Evolutionary conservation across 2,888 invertebrate genomes (phyloP).

Genomic region (Muscina levida): DNA sequence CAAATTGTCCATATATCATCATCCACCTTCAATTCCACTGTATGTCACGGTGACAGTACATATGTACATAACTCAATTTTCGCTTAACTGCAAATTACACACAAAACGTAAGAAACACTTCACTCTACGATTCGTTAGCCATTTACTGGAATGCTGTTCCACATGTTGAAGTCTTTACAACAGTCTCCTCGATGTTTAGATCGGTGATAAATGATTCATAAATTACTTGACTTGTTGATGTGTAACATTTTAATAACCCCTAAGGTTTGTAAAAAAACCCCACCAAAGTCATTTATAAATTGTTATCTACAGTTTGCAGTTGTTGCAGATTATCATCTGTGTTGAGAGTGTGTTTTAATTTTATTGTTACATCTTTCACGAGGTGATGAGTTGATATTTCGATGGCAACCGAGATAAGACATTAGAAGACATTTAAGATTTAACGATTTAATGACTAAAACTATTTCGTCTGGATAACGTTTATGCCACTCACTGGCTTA

Average conservation of each 20-base stretch:
- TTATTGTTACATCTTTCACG: conserved; percentile 3
- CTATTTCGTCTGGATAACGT: too few relatives aligned
- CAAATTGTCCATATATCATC: too few relatives aligned
- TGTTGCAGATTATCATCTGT: background rate
- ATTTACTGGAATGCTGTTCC: background rate
- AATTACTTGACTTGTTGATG: background rate
- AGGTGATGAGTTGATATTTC: conserved; percentile 5
- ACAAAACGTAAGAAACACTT: conserved; percentile 28
- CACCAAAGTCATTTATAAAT: conserved; percentile 2
- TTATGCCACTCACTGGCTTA: too few relatives aligned
- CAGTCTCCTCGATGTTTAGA: background rate
- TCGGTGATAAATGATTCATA: conserved; percentile 33
- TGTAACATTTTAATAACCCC: conserved; percentile 36
- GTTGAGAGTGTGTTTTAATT: background rate
- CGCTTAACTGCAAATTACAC: background rate
- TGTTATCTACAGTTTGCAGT: conserved; percentile 17
- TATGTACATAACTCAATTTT: too few relatives aligned
- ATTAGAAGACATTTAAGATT: background rate
- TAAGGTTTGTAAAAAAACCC: background rate
- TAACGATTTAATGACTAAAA: background rate
- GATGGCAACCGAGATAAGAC: background rate
- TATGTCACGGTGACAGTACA: background rate
- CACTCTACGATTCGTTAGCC: background rate
- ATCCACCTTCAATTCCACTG: too few relatives aligned
- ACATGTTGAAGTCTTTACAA: background rate